Base-by-base conservation (phyloP, 2,113 vertebrate species). In the Pituophis catenifer region DNA sequence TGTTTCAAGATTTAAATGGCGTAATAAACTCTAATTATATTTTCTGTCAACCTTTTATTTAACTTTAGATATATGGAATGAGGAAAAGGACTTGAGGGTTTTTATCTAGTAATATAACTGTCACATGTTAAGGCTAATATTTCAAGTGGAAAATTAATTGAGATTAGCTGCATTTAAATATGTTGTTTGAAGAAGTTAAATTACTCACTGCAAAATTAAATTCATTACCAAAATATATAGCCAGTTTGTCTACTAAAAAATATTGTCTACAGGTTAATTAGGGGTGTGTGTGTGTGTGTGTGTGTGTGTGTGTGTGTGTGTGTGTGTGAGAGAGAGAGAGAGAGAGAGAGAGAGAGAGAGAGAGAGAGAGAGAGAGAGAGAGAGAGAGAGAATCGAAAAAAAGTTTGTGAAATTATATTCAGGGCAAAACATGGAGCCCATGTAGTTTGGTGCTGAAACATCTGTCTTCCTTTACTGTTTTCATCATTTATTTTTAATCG, bases 61-160 rank as follows among this genome's bases (percentile, higher is more conserved):
- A 93, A 93, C 81, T 90, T 65, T 58, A 90, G 89, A 90, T 93
- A 65, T 93, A 90, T 90, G 81, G 38, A 65, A 90, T 90, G 48
- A 57, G 6, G 53, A 65, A 86, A 90, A 93, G 24, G 55, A 93
- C 92, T 81, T 93, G 9, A 29, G 92, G 75, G 92, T 33, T 93
- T 81, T 87, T 93, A 90, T 9, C 8, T 24, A 90, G 57, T 90
- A 90, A 93, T 93, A 93, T 87, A 93, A 93, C 92, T 93, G 89
- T 90, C 89, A 93, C 55, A 90, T 53, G 75, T 90, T 93, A 93
- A 90, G 44, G 23, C 88, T 93, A 93, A 81, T 62, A 93, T 93
- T 93, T 93, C 89, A 90, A 93, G 89, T 93, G 55, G 89, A 90
- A 93, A 93, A 93, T 93, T 90, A 90, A 93, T 87, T 93, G 81